Percentiles rank a stretch among this genome's conserved stretches.
These are phyloP conservation scores for Elgaria multicarinata DNA, from an alignment of 2,113 vertebrate genomes.

Conservation along the genomic window DNA sequence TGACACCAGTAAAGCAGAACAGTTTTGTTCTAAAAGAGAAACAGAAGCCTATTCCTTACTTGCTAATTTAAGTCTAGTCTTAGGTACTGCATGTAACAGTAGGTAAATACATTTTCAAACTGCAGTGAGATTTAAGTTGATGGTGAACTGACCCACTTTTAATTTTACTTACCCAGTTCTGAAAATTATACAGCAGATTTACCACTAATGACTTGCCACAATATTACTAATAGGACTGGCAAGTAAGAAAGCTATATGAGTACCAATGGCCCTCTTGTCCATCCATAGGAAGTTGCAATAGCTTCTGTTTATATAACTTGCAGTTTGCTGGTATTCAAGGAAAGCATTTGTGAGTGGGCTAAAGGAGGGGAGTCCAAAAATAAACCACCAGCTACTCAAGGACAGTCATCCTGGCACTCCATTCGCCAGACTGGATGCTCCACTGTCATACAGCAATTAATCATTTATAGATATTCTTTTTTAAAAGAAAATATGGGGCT, in stretches of 20 bases:
- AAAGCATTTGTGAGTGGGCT: constrained; percentile 15
- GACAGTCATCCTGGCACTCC: constrained; percentile 7
- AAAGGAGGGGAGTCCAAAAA: constrained; percentile 34
- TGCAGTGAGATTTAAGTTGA: constrained; percentile 26
- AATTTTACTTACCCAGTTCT: constrained; percentile 54
- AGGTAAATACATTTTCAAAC: constrained; percentile 30
- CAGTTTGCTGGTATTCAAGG: not conserved
- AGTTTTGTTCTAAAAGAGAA: constrained; percentile 5
- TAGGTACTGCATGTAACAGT: constrained; percentile 24
- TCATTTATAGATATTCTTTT: fast-evolving
- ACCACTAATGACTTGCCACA: constrained; percentile 51
- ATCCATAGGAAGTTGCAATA: constrained; percentile 27
- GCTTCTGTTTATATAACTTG: constrained; percentile 21
- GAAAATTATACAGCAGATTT: constrained; percentile 36
- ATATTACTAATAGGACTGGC: constrained; percentile 48
- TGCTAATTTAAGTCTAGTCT: constrained; percentile 44
- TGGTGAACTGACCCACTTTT: constrained; percentile 51
- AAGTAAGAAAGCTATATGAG: not conserved
- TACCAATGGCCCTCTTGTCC: constrained; percentile 21
- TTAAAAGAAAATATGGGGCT: not conserved
- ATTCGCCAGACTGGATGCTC: not conserved
- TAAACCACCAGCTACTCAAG: constrained; percentile 27
- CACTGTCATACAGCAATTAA: constrained; percentile 11
- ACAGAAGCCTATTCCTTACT: constrained; percentile 25
- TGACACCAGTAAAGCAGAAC: not conserved